Conservation (phyloP, 2,888 invertebrate genomes). For the Abrostola triplasia region DNA sequence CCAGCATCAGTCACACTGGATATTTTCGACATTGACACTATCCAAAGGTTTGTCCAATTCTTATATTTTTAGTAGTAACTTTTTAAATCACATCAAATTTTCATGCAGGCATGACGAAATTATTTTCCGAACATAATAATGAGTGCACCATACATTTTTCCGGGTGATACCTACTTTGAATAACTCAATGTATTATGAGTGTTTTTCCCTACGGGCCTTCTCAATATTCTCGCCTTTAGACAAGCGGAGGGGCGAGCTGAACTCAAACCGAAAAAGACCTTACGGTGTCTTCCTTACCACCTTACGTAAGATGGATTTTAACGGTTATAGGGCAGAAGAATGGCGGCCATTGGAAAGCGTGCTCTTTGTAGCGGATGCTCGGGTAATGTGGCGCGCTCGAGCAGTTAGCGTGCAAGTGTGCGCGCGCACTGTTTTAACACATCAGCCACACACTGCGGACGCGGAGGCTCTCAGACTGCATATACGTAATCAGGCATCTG, state of each 20-base stretch:
- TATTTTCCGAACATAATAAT: too few species aligned
- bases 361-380: slow-evolving; percentile 91
- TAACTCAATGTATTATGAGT: too few species aligned
- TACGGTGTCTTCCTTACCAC: too few species aligned
- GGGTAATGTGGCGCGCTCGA: slow-evolving; percentile 88
- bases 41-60: slow-evolving; percentile 83
- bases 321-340: slow-evolving; percentile 82
- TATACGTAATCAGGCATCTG: slow-evolving; percentile 79
- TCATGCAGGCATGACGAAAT: too few species aligned
- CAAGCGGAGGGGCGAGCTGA: too few species aligned
- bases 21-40: slow-evolving; percentile 92
- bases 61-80: background rate
- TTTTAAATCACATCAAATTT: too few species aligned
- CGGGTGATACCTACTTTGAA: too few species aligned
- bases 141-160: too few species aligned
- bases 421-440: slow-evolving; percentile 90
- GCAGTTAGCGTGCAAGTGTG: slow-evolving; percentile 84
- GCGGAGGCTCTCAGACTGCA: slow-evolving; percentile 87
- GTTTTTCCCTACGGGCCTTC: too few species aligned
- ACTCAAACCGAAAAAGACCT: too few species aligned
- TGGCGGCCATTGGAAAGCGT: slow-evolving; percentile 92
- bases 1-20: slow-evolving; percentile 89
- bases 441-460: slow-evolving; percentile 91
- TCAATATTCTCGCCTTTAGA: too few species aligned
- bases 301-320: background rate